These are phyloP conservation scores for Echinometra lucunter DNA, from an alignment of 53 echinoderm and acorn worm genomes.

Conservation along the genomic window DNA sequence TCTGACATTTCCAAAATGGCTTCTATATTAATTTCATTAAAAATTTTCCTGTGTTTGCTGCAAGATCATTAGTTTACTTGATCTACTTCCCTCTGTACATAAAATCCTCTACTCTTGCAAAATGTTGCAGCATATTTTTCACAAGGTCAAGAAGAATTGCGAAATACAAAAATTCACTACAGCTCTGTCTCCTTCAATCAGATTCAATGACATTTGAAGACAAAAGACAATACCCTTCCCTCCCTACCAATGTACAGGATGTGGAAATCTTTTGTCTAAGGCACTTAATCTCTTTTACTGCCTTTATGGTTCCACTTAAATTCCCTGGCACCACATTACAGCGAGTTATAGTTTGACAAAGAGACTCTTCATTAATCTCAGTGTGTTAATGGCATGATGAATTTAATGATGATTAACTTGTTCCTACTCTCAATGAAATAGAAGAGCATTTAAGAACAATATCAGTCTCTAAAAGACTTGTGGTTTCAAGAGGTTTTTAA, in stretches of 20 bases:
- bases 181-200: not conserved
- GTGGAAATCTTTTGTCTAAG: not conserved
- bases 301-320: not conserved
- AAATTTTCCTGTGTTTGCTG: not conserved
- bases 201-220: not conserved
- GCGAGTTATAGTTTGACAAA: not conserved
- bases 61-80: not conserved
- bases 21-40: no score
- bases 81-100: not conserved
- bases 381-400: not conserved
- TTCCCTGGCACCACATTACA: not conserved
- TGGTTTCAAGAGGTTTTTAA: not conserved
- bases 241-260: not conserved
- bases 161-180: no score
- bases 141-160: no score
- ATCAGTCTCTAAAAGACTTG: not conserved
- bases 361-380: not conserved
- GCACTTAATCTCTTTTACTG: not conserved
- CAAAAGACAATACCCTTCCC: not conserved
- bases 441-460: not conserved
- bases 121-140: no score
- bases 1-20: not conserved
- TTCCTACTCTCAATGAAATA: not conserved
- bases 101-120: no score
- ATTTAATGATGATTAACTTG: not conserved